These are phyloP conservation scores for Centropus bengalensis DNA, from an alignment of 2,113 vertebrate species.

Conservation along the genomic window DNA sequence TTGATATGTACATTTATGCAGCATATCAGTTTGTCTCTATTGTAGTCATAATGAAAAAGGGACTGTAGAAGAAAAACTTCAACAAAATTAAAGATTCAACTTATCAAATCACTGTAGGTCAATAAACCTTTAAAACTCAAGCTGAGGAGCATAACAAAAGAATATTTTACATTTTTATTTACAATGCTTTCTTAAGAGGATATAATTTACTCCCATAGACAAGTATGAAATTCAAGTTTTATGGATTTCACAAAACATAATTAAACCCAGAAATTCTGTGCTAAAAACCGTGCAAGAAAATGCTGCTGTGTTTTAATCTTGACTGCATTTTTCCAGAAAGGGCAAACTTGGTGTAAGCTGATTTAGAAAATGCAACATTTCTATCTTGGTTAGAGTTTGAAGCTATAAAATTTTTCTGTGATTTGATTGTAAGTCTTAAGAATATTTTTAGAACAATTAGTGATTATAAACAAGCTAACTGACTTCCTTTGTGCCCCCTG, in stretches of 20 bases:
- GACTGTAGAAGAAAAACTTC: not conserved
- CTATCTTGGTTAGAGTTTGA: not conserved
- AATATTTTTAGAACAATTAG: constrained; percentile 32
- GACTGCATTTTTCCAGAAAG: constrained; percentile 18
- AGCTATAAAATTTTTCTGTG: constrained; percentile 12
- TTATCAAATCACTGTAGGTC: not conserved
- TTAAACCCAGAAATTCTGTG: not conserved
- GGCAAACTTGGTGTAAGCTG: constrained; percentile 8
- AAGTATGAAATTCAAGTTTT: not conserved
- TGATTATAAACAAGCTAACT: constrained; percentile 40
- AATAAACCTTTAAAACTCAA: not conserved
- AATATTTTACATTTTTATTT: not conserved
- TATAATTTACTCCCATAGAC: not conserved
- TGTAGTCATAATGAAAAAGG: not conserved
- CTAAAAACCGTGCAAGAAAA: not conserved
- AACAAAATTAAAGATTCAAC: not conserved
- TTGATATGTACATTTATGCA: not conserved
- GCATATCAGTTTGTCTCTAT: not conserved
- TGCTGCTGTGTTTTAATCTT: constrained; percentile 1
- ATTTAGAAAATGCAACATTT: constrained; percentile 24
- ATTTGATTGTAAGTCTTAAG: not conserved
- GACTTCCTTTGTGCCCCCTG: constrained; percentile 25
- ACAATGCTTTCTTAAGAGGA: not conserved
- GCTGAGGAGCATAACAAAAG: not conserved
- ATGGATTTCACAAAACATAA: not conserved